A percentile compares a stretch with the other conserved stretches of the same genome.
Evolutionary conservation across 1,140 invertebrate species (phyloP).

Genomic region (Ditylenchus dipsaci): DNA sequence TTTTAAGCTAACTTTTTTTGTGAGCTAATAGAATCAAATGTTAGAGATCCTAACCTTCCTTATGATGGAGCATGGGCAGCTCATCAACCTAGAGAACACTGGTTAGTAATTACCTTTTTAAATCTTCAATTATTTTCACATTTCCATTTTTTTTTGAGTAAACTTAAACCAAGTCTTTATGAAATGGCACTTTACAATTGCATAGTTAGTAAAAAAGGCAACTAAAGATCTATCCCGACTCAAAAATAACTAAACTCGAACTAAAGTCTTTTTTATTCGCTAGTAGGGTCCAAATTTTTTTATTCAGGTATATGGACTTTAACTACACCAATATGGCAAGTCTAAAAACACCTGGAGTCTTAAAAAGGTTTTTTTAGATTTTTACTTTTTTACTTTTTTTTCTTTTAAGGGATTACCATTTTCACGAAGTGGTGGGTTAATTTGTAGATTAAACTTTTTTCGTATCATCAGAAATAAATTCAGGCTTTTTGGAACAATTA

Average conservation of each 20-base stretch:
- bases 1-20: neutral
- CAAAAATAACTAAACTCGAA: too few relatives aligned
- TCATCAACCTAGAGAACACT: slow-evolving; percentile 51
- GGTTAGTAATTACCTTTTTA: neutral
- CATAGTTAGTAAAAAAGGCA: too few relatives aligned
- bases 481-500: slow-evolving; percentile 54
- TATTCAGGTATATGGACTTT: slow-evolving; percentile 47
- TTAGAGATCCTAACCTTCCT: slow-evolving; percentile 52
- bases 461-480: neutral
- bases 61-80: slow-evolving; percentile 43
- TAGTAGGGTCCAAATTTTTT: too few relatives aligned
- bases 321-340: slow-evolving; percentile 37
- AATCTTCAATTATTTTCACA: too few relatives aligned
- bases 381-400: neutral
- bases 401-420: slow-evolving; percentile 53
- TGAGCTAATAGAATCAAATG: neutral
- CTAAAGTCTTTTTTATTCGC: too few relatives aligned
- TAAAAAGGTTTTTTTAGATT: too few relatives aligned
- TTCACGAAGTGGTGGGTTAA: slow-evolving; percentile 39
- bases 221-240: too few relatives aligned
- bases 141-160: too few relatives aligned
- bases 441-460: neutral
- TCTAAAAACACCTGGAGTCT: slow-evolving; percentile 11
- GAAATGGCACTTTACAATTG: too few relatives aligned
- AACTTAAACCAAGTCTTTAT: too few relatives aligned